These are phyloP conservation scores for Oscheius myriophilus DNA, from an alignment of 2,888 invertebrate genomes.

Conservation along the genomic window DNA sequence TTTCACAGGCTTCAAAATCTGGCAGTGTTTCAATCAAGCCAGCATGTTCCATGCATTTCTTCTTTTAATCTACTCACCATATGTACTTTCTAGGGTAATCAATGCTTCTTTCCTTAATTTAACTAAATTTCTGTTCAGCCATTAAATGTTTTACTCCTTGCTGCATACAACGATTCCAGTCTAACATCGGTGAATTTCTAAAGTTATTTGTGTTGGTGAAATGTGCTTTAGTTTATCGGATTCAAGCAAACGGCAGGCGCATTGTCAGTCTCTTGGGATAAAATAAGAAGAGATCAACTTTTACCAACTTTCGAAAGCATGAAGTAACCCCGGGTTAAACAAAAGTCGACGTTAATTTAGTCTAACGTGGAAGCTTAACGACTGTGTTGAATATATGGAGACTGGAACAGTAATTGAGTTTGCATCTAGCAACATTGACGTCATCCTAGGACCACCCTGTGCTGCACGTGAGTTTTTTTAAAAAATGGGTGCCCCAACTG, in stretches of 20 bases:
- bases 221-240: slow-evolving; percentile 33
- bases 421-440: slow-evolving; percentile 36
- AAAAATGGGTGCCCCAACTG: neutral
- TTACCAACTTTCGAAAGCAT: slow-evolving; percentile 37
- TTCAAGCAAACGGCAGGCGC: slow-evolving; percentile 42
- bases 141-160: slow-evolving; percentile 9
- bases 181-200: neutral
- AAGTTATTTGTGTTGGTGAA: neutral
- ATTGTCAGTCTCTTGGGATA: slow-evolving; percentile 43
- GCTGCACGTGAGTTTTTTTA: slow-evolving; percentile 35
- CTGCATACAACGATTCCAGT: slow-evolving; percentile 2
- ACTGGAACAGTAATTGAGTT: slow-evolving; percentile 43
- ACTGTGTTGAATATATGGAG: slow-evolving; percentile 42
- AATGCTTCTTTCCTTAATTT: neutral
- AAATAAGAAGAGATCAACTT: slow-evolving; percentile 31
- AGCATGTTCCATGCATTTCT: too few species aligned
- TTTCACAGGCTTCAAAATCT: too few species aligned
- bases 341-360: neutral
- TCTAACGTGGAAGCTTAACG: slow-evolving; percentile 42
- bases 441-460: slow-evolving; percentile 52
- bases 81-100: too few species aligned
- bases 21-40: too few species aligned
- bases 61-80: too few species aligned
- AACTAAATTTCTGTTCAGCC: slow-evolving; percentile 2
- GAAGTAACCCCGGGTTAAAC: slow-evolving; percentile 31